These are phyloP conservation scores for Lepidocyrtoides sp. DNA, from an alignment of 2,888 invertebrate genomes.

Conservation along the genomic window DNA sequence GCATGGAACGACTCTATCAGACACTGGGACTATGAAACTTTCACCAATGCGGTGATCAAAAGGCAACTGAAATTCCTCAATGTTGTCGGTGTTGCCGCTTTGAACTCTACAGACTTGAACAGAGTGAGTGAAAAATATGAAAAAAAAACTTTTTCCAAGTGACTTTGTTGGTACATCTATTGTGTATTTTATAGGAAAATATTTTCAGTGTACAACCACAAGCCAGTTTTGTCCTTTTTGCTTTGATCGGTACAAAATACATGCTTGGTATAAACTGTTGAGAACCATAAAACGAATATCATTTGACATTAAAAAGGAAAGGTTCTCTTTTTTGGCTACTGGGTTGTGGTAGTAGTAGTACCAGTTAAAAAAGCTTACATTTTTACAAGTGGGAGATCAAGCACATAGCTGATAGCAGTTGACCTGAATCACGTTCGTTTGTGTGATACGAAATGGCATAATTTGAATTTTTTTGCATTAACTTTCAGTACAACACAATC, in stretches of 20 bases:
- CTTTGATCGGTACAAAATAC: neutral
- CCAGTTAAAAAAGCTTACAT: neutral
- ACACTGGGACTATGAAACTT: conserved; percentile 76
- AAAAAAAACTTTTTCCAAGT: conserved; percentile 5
- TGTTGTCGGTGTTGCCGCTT: conserved; percentile 91
- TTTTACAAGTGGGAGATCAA: neutral
- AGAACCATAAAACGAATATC: conserved; percentile 16
- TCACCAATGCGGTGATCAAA: conserved; percentile 86
- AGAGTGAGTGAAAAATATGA: conserved; percentile 88
- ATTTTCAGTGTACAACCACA: neutral
- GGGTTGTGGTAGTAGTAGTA: neutral
- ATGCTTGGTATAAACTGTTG: neutral
- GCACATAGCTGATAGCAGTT: neutral
- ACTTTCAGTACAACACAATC: conserved; percentile 85
- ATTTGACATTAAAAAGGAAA: conserved; percentile 22
- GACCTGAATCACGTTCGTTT: conserved; percentile 72
- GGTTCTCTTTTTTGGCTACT: no score
- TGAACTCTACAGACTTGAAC: conserved; percentile 91
- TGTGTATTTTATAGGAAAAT: neutral
- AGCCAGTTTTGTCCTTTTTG: neutral
- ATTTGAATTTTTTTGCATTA: conserved; percentile 43
- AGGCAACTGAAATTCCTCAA: conserved; percentile 92
- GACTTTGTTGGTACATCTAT: no score
- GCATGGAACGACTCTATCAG: conserved; percentile 80
- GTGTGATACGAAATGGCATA: neutral